Evolutionary conservation across 1,140 invertebrate species (phyloP), one percentile per base, ranked within the genome.

Genomic region (Lepidotrigona ventralis): DNA sequence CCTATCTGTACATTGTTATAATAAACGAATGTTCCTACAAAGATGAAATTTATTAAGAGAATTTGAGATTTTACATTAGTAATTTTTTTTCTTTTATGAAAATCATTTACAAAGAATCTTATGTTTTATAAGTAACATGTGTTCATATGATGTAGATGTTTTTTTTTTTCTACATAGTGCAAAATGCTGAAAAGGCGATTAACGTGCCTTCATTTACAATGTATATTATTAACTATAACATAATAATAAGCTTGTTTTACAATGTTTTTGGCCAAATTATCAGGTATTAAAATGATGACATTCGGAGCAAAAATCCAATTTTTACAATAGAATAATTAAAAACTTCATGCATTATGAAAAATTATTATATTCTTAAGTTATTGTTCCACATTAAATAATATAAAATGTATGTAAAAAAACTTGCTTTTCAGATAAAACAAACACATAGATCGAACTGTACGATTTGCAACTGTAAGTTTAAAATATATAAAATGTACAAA

Each of bases 11-110:
- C 64, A 86, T 26, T 71, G 21, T 82, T 86, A 79, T 60, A 80
- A 81, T 68, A 66, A 86, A 85, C 74, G 33, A 85, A 63, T 21
- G 74, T 83, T 86, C 68, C 73, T 85, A 88, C 68, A 89, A 79
- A 71, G 54, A 78, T 85, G 75, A 76, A 78, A 82, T 85, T 76
- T 85, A 84, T 89, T 84, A 78, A 69, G 53, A 76, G 21, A 70
- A 58, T 79, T 19, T 33, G 26, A 83, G 68, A 84, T 68, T 26
- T 87, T 83, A 85, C 75, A 85, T 82, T 79, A 26, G 19, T 76
- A 70, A 26, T 51, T 71, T 33, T 46, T 53, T 70, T 51, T 79
- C 86, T 23, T 46, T 46, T 21, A 12, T 88, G 53, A 81, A 81
- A 86, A 78, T 74, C 79, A 85, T 72, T 72, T 74, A 83, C 51